phyloP scores from a whole-genome alignment of 1,140 invertebrate genomes.

The Drosophila sulfurigaster region DNA sequence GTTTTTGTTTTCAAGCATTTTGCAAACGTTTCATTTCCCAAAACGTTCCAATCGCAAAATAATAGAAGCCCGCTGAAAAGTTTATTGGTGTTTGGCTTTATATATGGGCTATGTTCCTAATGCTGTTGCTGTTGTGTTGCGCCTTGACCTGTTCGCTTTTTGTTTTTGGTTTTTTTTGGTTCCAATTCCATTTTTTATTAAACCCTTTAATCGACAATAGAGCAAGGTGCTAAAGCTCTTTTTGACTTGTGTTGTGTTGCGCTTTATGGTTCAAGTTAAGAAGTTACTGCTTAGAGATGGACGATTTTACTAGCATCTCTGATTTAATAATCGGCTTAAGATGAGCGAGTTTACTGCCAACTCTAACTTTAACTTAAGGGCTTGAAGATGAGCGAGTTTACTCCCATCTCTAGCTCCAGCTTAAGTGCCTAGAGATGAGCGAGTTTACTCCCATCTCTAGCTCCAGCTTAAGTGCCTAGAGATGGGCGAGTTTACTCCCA shows the following conservation, averaged over 20 bases:
- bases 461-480: no score
- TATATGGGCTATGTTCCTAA: constrained; percentile 1
- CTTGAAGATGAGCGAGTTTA: no score
- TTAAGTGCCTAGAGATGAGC: no score
- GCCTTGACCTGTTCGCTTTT: constrained; percentile 1
- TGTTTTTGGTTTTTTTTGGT: constrained; percentile 24
- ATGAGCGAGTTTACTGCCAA: no score
- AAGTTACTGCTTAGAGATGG: not conserved
- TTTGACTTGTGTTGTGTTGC: constrained; percentile 2
- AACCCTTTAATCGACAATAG: not conserved
- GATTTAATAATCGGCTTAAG: no score
- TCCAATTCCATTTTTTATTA: constrained; percentile 1
- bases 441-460: no score
- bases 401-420: no score
- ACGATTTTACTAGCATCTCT: no score
- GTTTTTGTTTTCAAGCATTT: no score
- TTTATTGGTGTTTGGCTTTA: constrained; percentile 10
- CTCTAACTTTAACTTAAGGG: no score
- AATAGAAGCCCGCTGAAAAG: constrained; percentile 2
- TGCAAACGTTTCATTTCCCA: not conserved
- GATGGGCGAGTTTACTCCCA: no score
- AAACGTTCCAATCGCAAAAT: not conserved
- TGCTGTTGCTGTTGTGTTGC: constrained; percentile 33
- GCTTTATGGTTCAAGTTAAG: constrained; percentile 25
- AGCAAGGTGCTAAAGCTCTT: not conserved